Conservation (phyloP, 2,888 invertebrate genomes). For the Caenorhabditis parvicauda region DNA sequence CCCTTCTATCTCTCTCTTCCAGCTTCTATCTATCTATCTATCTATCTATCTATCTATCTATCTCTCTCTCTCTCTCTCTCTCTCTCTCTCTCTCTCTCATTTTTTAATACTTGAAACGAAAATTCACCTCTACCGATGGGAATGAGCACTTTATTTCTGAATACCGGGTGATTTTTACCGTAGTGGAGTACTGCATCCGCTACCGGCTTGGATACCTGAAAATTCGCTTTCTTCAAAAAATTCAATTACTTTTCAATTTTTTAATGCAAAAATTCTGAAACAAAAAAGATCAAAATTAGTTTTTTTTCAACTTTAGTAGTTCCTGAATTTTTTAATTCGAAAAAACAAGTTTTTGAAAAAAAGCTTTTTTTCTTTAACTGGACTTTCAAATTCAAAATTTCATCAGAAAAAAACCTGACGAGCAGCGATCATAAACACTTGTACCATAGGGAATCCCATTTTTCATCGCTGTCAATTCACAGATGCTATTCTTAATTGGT, state of each 20-base stretch:
- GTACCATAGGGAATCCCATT: slow-evolving; percentile 60
- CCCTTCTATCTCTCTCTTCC: background rate
- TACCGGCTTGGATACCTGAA: slow-evolving; percentile 55
- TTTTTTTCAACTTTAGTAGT: too few relatives aligned
- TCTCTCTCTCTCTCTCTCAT: background rate
- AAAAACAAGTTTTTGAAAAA: background rate
- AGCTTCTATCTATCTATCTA: background rate
- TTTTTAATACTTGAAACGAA: background rate
- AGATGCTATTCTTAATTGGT: too few relatives aligned
- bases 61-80: background rate
- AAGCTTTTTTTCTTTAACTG: background rate
- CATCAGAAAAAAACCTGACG: slow-evolving; percentile 38
- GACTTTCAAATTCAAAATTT: background rate
- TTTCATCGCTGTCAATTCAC: slow-evolving; percentile 9
- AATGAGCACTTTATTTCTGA: slow-evolving; percentile 49
- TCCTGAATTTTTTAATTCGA: too few relatives aligned
- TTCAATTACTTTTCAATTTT: too few relatives aligned
- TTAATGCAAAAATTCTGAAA: too few relatives aligned
- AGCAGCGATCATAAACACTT: slow-evolving; percentile 58
- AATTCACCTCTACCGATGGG: slow-evolving; percentile 47
- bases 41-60: background rate
- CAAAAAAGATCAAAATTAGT: too few relatives aligned
- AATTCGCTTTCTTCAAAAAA: slow-evolving; percentile 1
- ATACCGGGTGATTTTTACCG: slow-evolving; percentile 55
- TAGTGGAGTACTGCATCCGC: slow-evolving; percentile 50